These are phyloP conservation scores for Mionectes olivaceus DNA, from an alignment of 2,797 vertebrate species.

Conservation along the genomic window DNA sequence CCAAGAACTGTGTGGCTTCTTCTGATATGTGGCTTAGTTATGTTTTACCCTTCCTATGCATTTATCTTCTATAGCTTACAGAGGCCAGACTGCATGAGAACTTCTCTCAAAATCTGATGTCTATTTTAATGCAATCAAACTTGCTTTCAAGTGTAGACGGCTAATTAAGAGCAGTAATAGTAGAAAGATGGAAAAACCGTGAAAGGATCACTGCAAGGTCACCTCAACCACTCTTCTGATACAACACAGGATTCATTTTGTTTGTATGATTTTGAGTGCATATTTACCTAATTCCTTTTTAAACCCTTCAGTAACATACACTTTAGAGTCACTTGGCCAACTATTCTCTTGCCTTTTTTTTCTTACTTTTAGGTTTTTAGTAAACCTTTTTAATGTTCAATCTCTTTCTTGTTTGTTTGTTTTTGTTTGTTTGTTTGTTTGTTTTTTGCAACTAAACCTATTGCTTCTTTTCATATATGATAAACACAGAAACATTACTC, in stretches of 20 bases:
- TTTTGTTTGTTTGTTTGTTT: neutral
- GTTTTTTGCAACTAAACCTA: neutral
- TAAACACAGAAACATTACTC: neutral
- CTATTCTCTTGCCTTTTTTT: neutral
- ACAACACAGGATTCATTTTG: neutral
- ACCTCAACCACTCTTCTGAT: neutral
- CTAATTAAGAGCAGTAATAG: neutral
- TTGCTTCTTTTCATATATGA: neutral
- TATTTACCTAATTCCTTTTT: neutral
- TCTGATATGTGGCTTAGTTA: neutral
- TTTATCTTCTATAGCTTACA: neutral
- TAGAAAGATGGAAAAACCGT: neutral
- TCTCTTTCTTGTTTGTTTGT: neutral
- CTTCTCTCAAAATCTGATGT: neutral
- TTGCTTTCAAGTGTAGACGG: neutral
- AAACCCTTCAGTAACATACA: neutral
- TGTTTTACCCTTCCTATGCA: neutral
- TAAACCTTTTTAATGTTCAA: neutral
- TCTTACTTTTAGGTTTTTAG: neutral
- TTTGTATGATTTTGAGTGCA: neutral
- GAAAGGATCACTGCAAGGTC: neutral
- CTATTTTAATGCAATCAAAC: neutral
- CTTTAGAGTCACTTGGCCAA: neutral
- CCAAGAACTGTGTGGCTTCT: neutral
- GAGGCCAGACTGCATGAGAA: neutral